phyloP scores from a whole-genome alignment of 2,888 invertebrate species.

The Hirtodrosophila trivittata region DNA sequence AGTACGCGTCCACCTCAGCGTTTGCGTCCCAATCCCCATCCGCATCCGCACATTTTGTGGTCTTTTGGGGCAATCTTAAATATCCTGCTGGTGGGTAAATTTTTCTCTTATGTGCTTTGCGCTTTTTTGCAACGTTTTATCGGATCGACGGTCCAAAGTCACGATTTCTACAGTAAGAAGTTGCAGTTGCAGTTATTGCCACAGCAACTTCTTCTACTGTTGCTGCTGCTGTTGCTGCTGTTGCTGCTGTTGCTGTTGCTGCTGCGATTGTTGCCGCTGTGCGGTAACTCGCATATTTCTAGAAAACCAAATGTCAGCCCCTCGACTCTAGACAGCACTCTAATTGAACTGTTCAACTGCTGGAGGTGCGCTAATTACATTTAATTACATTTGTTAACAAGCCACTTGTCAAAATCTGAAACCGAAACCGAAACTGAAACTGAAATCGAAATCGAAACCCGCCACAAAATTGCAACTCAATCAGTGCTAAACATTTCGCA shows the following conservation, averaged over 20 bases:
- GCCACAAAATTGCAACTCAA: conserved; percentile 49
- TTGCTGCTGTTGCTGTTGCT: conserved; percentile 25
- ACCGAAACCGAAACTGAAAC: conserved; percentile 1
- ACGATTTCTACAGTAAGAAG: conserved; percentile 77
- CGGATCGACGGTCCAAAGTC: conserved; percentile 81
- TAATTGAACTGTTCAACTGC: conserved; percentile 62
- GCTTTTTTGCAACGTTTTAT: conserved; percentile 74
- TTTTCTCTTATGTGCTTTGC: conserved; percentile 68
- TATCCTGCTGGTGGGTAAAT: conserved; percentile 83
- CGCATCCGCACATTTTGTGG: conserved; percentile 61
- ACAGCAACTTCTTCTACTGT: background rate
- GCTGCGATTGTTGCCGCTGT: conserved; percentile 8
- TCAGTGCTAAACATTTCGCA: conserved; percentile 43
- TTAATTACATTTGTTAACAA: conserved; percentile 67
- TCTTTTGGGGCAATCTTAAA: conserved; percentile 81
- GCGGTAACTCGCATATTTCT: conserved; percentile 34
- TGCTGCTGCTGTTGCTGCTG: conserved; percentile 31
- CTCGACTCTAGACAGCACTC: conserved; percentile 16
- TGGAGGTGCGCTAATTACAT: conserved; percentile 60
- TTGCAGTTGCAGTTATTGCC: conserved; percentile 32
- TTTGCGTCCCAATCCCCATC: background rate
- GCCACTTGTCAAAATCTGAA: conserved; percentile 47
- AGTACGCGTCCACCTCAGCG: conserved; percentile 25
- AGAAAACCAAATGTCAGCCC: conserved; percentile 33
- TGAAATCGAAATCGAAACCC: conserved; percentile 21